Evolutionary conservation across 2,888 invertebrate genomes (phyloP), one percentile per base, ranked within the genome.

Genomic region (Laothoe populi): DNA sequence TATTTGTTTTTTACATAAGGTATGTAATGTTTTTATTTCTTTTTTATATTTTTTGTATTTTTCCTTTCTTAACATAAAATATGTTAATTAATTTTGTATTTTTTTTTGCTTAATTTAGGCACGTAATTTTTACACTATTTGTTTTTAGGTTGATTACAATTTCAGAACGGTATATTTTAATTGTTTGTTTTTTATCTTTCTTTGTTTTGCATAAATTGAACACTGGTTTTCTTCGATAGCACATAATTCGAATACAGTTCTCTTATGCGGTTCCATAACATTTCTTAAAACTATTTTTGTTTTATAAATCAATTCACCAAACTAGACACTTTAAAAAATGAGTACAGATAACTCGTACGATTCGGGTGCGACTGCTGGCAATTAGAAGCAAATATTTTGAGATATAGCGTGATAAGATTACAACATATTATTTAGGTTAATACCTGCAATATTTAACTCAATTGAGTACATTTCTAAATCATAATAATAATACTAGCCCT

Each of bases 361-460:
- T 72, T 77, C 78, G 77, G 83, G 81, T 79, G 83, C 84, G 85
- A 79, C 78, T 76, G 65, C 68, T 67, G 74, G 72, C 86, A 88
- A 87, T 86, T 87, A 88, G 78, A 84, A 72, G 70, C 72, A 75
- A 77, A 74, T 71, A 78, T 69, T 78, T 31, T 53, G 70, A 74
- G 81, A 83, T 85, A 81, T 65, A 69, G 64, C 44, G 26, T 57
- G 84, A 83, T 83, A 80, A 84, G 83, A 84, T 84, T 72, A 72
- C 8, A 59, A 44, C 62, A 60, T 66, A 42, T 44, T 66, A 73
- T 75, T 65, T 72, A 65, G 75, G 73, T 3, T 35, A 53, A 19
- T 31, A 4, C 13, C 4, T 53, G 1, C 31, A 53, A 11, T 53
- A 16, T 53, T 49, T 53, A 10, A 19, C 19, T 26, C 19, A 4